Base-by-base conservation (phyloP, 2,113 vertebrate species). In the Okapia johnstoni region DNA sequence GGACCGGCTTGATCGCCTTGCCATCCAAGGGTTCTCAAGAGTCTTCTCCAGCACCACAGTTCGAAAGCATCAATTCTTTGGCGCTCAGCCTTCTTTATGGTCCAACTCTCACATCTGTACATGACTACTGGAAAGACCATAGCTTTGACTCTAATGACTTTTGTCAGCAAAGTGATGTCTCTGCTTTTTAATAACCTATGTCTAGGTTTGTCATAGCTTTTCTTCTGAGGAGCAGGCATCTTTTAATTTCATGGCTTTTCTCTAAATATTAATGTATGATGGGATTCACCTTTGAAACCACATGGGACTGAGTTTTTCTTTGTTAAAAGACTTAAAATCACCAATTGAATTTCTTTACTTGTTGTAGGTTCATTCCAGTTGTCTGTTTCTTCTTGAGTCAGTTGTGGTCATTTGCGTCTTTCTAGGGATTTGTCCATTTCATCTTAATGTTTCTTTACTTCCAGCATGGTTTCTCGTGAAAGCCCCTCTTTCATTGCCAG, bases 401-500 rank as follows among this genome's bases (percentile, higher is more conserved):
- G n/a, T 33, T 48, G 43, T 26, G 55, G 55, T 83, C 46, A 11
- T 57, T 54, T 36, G 25, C 7, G 3, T 79, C 80, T 90, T 60
- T 50, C 48, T 52, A 43, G n/a, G 30, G 33, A 3, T n/a, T 28
- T 88, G 40, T 26, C 15, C 30, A 8, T 66, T 50, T 63, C 30
- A 2, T 81, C 46, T 1, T n/a, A 17, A 36, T 2, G 0, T 26
- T 52, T 79, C 57, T 25, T n/a, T 17, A 6, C 50, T 77, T 83
- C 43, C 11, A 15, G 13, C 3, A 3, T 0, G 19, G 36, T 16
- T 8, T 19, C 25, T 7, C 2, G 9, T 1, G 30, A 8, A 2
- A 25, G 4, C 17, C 6, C 58, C 25, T n/a, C 40, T 40, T 30
- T 21, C 33, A 0, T 30, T 10, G 1, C 28, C 17, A 3, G 48